A percentile compares a stretch with the other conserved stretches of the same genome.
Evolutionary conservation across 2,888 invertebrate genomes (phyloP).

Genomic region (Resseliella maxima): DNA sequence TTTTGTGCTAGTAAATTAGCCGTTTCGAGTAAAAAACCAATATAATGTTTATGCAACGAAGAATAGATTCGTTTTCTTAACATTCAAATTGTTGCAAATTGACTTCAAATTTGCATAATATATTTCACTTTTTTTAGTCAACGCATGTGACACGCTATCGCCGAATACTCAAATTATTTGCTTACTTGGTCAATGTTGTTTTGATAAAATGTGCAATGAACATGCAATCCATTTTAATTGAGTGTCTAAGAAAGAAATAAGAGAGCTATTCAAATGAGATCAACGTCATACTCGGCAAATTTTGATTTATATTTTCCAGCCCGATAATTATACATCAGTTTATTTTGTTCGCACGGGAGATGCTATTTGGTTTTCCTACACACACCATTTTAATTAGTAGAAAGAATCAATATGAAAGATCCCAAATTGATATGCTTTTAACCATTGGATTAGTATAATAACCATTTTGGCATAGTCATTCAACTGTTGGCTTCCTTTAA

Average conservation of each 20-base stretch:
- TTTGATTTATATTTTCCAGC: not conserved
- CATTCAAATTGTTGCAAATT: not conserved
- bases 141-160: conserved; percentile 44
- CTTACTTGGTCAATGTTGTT: not conserved
- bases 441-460: conserved; percentile 32
- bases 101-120: conserved; percentile 11
- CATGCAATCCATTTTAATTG: not conserved
- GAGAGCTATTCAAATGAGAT: not conserved
- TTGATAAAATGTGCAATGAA: conserved; percentile 7
- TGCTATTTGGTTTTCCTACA: conserved; percentile 12
- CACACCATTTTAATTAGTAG: conserved; percentile 32
- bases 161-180: not conserved
- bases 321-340: conserved; percentile 4
- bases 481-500: not conserved
- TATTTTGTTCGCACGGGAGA: conserved; percentile 42
- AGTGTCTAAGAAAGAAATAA: not conserved
- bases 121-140: not conserved
- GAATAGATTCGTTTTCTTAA: not conserved
- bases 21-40: no score
- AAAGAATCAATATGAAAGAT: not conserved
- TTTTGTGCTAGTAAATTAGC: no score
- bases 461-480: not conserved
- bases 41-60: no score
- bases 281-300: not conserved
- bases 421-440: conserved; percentile 26